phyloP scores from a whole-genome alignment of 2,113 vertebrate species.

The Hyperopisus bebe region DNA sequence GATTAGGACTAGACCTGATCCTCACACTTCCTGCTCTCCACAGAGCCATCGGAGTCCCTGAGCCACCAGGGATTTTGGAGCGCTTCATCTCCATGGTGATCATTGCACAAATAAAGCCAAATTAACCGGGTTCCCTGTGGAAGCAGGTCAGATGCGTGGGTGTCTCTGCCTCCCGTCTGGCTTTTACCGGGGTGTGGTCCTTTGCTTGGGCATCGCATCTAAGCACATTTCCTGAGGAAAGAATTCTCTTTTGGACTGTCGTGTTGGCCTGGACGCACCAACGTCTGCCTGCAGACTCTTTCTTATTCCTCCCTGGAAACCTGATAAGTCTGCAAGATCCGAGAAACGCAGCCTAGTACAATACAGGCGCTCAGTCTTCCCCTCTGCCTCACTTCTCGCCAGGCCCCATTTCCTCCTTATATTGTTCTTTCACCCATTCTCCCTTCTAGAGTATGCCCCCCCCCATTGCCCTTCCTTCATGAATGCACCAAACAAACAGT shows the following conservation, averaged over 20 bases:
- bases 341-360: constrained; percentile 37
- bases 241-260: constrained; percentile 40
- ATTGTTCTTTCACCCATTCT: constrained; percentile 27
- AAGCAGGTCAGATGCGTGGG: constrained; percentile 16
- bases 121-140: constrained; percentile 18
- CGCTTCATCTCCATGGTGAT: constrained; percentile 24
- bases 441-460: constrained; percentile 1
- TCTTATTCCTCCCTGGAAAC: constrained; percentile 39
- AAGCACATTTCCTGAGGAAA: constrained; percentile 30
- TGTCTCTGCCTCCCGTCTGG: constrained; percentile 8
- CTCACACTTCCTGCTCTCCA: constrained; percentile 3
- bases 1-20: neutral
- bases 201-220: constrained; percentile 28
- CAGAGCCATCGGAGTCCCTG: neutral
- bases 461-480: constrained; percentile 13
- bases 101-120: constrained; percentile 22
- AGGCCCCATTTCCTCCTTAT: constrained; percentile 11
- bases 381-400: constrained; percentile 16
- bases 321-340: constrained; percentile 36
- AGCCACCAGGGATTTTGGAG: constrained; percentile 11
- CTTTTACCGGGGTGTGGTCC: constrained; percentile 25
- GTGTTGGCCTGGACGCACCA: constrained; percentile 33
- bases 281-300: constrained; percentile 40
- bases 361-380: constrained; percentile 31
- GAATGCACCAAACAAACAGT: constrained; percentile 5